Percentiles rank a stretch among this genome's conserved stretches.
Conservation (phyloP, 1,140 invertebrate species). For the Saccostrea echinata region DNA sequence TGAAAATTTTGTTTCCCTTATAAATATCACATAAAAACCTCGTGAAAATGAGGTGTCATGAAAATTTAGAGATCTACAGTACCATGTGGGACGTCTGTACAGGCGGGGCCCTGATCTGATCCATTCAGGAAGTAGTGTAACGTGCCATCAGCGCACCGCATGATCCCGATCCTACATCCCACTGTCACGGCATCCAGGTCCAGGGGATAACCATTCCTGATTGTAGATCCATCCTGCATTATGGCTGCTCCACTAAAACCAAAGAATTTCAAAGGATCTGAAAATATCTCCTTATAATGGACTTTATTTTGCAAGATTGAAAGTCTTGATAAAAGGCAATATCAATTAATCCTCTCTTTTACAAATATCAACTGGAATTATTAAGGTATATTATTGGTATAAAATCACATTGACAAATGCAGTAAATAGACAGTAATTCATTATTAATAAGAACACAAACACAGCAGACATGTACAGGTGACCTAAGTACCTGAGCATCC, state of each 20-base stretch:
- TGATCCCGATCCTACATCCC: slow-evolving; percentile 90
- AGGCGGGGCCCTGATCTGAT: slow-evolving; percentile 93
- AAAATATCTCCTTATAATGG: background rate
- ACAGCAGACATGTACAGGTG: background rate
- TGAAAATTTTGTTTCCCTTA: no score
- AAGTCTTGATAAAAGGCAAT: background rate
- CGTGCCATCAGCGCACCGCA: slow-evolving; percentile 90
- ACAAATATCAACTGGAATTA: no score
- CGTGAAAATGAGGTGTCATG: no score
- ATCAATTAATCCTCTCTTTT: background rate
- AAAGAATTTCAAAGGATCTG: background rate
- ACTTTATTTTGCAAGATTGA: background rate
- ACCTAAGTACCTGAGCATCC: slow-evolving; percentile 87
- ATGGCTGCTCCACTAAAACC: slow-evolving; percentile 80
- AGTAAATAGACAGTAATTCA: no score
- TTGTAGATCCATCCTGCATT: slow-evolving; percentile 90
- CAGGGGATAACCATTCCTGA: slow-evolving; percentile 90
- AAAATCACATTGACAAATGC: no score
- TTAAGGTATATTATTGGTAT: no score
- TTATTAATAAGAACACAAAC: no score
- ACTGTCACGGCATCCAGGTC: slow-evolving; percentile 90
- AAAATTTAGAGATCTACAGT: no score
- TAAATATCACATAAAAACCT: no score
- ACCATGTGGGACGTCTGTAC: slow-evolving; percentile 88
- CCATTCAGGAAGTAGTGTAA: slow-evolving; percentile 95